phyloP scores from a whole-genome alignment of 2,797 vertebrate genomes.

The Bradypodion ventrale region DNA sequence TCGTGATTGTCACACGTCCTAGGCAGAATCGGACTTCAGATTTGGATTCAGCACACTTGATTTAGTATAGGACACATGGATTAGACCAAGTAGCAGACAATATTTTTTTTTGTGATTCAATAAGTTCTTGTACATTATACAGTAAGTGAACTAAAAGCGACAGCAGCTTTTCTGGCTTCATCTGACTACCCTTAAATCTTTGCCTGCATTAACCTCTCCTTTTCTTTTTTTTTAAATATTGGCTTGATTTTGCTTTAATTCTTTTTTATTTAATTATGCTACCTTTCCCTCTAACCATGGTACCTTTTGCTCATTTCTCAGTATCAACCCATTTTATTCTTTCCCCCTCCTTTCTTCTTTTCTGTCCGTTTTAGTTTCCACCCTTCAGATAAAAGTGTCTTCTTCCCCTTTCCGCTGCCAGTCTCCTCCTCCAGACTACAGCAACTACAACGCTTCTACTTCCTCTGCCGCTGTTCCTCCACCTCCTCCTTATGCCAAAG shows the following conservation, averaged over 20 bases:
- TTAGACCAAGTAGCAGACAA: too few species aligned
- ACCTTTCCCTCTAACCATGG: constrained; percentile 14
- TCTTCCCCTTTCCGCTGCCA: constrained; percentile 80
- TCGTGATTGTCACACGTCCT: too few species aligned
- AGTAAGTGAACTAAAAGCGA: neutral
- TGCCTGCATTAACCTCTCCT: constrained; percentile 52
- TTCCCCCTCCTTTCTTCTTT: constrained; percentile 64
- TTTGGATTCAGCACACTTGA: too few species aligned
- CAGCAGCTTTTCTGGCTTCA: constrained; percentile 18
- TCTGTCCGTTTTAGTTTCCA: constrained; percentile 85
- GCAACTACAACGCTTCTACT: constrained; percentile 73
- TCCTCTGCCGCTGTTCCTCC: constrained; percentile 74
- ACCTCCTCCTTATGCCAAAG: constrained; percentile 76
- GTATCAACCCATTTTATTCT: constrained; percentile 56
- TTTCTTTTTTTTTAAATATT: constrained; percentile 53
- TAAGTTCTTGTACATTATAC: neutral
- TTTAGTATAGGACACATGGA: too few species aligned
- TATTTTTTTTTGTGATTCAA: too few species aligned
- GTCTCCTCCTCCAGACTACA: constrained; percentile 81
- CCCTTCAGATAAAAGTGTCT: constrained; percentile 86
- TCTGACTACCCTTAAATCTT: constrained; percentile 33
- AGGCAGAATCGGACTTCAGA: too few species aligned
- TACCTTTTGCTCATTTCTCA: neutral
- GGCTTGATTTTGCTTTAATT: constrained; percentile 53
- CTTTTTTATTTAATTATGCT: constrained; percentile 13